Evolutionary conservation across 2,113 vertebrate genomes (phyloP).

Genomic region (Psephotus haematonotus): DNA sequence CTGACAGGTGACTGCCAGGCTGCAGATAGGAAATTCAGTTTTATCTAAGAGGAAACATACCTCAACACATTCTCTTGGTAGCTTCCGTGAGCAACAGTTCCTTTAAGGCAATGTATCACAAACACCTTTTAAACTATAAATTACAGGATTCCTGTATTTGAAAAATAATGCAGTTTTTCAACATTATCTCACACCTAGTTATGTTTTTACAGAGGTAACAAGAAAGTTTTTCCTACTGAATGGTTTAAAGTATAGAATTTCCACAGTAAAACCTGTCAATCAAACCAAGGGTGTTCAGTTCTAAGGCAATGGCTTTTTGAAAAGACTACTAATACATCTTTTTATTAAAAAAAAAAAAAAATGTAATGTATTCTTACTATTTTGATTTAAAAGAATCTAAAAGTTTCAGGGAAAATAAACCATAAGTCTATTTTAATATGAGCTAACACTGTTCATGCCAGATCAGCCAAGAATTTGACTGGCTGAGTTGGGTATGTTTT

Average conservation of each 20-base stretch:
- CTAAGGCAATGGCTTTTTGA: neutral
- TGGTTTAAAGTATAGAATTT: neutral
- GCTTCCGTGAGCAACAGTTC: neutral
- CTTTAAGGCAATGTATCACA: neutral
- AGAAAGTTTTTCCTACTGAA: slow-evolving; percentile 23
- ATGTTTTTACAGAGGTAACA: slow-evolving; percentile 36
- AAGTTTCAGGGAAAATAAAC: neutral
- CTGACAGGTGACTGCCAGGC: neutral
- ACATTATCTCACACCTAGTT: slow-evolving; percentile 4
- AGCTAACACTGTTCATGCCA: neutral
- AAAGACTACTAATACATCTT: neutral
- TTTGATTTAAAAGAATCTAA: neutral
- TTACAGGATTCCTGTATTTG: neutral
- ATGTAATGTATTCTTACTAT: neutral
- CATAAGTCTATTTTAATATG: neutral
- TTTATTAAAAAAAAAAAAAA: neutral
- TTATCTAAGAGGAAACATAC: slow-evolving; percentile 32
- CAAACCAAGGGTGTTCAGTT: neutral
- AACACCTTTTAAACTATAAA: neutral
- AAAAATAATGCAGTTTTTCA: slow-evolving; percentile 44
- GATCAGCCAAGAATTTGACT: neutral
- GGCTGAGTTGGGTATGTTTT: neutral
- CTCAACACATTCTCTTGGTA: neutral
- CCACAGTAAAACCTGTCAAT: neutral
- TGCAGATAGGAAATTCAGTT: slow-evolving; percentile 31